These are phyloP conservation scores for Nephrotoma flavescens DNA, from an alignment of 2,888 invertebrate genomes.

Conservation along the genomic window DNA sequence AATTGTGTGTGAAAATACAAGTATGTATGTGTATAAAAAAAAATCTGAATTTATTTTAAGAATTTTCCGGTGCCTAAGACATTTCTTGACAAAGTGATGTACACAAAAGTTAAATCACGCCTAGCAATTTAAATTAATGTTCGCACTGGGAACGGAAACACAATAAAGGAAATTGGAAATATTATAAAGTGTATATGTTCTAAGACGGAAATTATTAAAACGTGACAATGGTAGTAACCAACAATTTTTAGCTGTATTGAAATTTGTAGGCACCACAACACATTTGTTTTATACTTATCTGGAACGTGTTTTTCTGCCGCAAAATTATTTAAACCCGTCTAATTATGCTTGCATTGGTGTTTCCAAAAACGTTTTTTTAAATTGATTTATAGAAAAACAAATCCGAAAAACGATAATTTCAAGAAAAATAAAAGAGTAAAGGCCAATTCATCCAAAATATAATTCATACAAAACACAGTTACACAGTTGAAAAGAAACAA, in stretches of 20 bases:
- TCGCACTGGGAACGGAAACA: neutral
- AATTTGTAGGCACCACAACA: neutral
- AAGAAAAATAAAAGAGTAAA: too few relatives aligned
- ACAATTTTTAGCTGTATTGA: neutral
- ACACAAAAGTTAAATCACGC: neutral
- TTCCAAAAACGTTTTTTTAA: too few relatives aligned
- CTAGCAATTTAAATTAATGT: neutral
- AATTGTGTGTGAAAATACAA: neutral
- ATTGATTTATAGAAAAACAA: too few relatives aligned
- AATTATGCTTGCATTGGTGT: too few relatives aligned
- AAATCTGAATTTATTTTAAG: neutral
- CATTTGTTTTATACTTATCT: too few relatives aligned
- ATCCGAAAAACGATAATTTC: too few relatives aligned
- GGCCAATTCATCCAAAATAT: too few relatives aligned
- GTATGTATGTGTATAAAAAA: neutral
- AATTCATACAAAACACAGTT: too few relatives aligned
- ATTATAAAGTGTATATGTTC: neutral
- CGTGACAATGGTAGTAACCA: neutral
- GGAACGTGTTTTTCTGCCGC: neutral
- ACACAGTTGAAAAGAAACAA: too few relatives aligned
- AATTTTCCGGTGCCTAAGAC: neutral
- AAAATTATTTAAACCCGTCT: too few relatives aligned
- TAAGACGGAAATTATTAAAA: neutral
- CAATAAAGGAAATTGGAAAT: too few relatives aligned
- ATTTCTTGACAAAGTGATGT: neutral